Base-by-base conservation (phyloP, 2,888 invertebrate genomes). In the Pteria penguin region DNA sequence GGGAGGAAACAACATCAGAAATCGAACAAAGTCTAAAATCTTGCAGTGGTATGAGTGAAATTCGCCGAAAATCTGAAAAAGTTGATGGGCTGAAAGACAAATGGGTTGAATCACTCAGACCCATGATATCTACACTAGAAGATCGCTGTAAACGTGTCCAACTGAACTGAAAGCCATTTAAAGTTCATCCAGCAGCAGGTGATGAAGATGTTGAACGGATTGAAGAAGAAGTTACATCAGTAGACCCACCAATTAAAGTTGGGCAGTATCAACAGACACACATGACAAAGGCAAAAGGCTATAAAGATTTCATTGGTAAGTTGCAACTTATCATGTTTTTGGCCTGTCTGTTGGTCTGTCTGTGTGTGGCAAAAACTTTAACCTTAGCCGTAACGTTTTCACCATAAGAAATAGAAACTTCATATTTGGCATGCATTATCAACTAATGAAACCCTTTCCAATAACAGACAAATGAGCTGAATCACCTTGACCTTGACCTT, bases 51-150 rank as follows among this genome's bases (percentile, higher is more conserved):
- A 82, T 82, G 82, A 54, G 29, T 26, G 77, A 76, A 4, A 78
- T 82, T 24, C 70, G 82, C 29, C 69, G 75, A 54, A 76, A 62
- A 29, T 65, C 79, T 8, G 79, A 73, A 36, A 77, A 72, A 45
- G 75, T 72, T 45, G 60, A 33, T n/a, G 45, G 45, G 1, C 45
- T 45, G 45, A 45, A 18, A 45, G 45, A 45, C 45, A 60, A 65
- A 3, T 81, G 79, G 81, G 11, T 68, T 11, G 32, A 76, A 55
- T 72, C 81, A 2, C 14, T 78, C 4, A n/a, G 61, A 24, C 52
- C 66, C 11, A 71, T 78, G 29, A 68, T 74, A 1, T 55, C 0
- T n/a, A 29, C 61, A 11, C 68, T 81, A 24, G 63, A 76, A 24
- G 65, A 78, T 14, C 54, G 81, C 11, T 72, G 71, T 11, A 55